Conservation (phyloP, 1,140 invertebrate genomes). For the Lordiphosa stackelbergi region DNA sequence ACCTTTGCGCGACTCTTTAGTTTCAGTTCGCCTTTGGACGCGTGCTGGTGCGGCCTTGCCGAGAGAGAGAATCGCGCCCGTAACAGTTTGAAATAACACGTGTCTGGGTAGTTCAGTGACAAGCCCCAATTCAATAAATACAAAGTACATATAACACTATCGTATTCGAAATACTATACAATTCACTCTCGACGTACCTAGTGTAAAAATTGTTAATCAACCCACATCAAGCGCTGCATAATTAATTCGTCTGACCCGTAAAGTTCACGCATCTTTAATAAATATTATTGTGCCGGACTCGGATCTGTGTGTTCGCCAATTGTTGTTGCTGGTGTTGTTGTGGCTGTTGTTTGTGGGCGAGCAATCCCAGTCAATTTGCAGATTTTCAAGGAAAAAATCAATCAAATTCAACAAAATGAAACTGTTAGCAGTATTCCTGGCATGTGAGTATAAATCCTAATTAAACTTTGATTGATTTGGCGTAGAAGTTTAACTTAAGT, state of each 20-base stretch:
- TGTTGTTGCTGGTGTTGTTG: slow-evolving; percentile 6
- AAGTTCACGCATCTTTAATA: slow-evolving; percentile 51
- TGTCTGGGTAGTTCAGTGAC: slow-evolving; percentile 61
- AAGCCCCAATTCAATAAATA: slow-evolving; percentile 38
- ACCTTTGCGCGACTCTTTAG: slow-evolving; percentile 66
- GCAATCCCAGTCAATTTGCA: slow-evolving; percentile 8
- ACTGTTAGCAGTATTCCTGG: slow-evolving; percentile 67
- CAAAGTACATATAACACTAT: slow-evolving; percentile 3
- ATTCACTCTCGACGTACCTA: slow-evolving; percentile 25
- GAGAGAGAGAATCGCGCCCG: slow-evolving; percentile 42
- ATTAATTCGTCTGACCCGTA: slow-evolving; percentile 56
- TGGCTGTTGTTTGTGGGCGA: background rate
- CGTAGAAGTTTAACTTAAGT: too few relatives aligned
- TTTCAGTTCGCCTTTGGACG: slow-evolving; percentile 72
- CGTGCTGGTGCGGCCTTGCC: slow-evolving; percentile 62
- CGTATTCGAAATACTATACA: slow-evolving; percentile 15
- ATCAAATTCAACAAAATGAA: slow-evolving; percentile 52
- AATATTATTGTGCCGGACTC: slow-evolving; percentile 23
- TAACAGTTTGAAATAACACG: slow-evolving; percentile 35
- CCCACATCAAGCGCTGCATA: slow-evolving; percentile 38
- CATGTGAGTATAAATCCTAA: slow-evolving; percentile 42
- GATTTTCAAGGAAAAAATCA: slow-evolving; percentile 6
- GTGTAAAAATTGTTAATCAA: slow-evolving; percentile 56
- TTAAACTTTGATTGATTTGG: background rate
- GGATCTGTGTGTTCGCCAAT: slow-evolving; percentile 21